Evolutionary conservation across 2,113 vertebrate species (phyloP).

Genomic region (Axis porcinus): DNA sequence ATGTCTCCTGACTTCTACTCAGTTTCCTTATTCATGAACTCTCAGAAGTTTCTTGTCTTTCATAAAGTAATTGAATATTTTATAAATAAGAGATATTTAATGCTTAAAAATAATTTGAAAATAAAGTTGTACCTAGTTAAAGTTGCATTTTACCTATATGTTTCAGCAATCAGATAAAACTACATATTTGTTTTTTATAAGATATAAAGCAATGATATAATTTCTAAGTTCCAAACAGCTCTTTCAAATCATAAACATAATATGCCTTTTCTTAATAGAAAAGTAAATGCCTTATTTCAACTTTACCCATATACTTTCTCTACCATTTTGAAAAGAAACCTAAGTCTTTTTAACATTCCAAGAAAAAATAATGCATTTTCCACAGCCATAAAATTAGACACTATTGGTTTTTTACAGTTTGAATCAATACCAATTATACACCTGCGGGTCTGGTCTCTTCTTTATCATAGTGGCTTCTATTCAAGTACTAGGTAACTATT

Average conservation of each 20-base stretch:
- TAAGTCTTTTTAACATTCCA: neutral
- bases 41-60: neutral
- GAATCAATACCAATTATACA: slow-evolving; percentile 40
- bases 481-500: neutral
- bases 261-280: neutral
- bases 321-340: neutral
- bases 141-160: neutral
- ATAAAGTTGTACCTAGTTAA: neutral
- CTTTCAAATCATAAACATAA: neutral
- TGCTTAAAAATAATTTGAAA: neutral
- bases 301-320: neutral
- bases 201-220: neutral
- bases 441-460: neutral
- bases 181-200: neutral
- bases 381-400: neutral
- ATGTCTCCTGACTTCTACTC: neutral
- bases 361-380: slow-evolving; percentile 13
- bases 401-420: neutral
- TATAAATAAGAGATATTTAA: neutral
- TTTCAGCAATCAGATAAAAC: neutral
- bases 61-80: neutral
- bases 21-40: neutral
- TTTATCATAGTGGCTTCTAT: neutral
- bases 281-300: neutral
- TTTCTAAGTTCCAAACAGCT: neutral